Evolutionary conservation across 2,113 vertebrate species (phyloP), one percentile per base, ranked within the genome.

Genomic region (Triplophysa siluroides): DNA sequence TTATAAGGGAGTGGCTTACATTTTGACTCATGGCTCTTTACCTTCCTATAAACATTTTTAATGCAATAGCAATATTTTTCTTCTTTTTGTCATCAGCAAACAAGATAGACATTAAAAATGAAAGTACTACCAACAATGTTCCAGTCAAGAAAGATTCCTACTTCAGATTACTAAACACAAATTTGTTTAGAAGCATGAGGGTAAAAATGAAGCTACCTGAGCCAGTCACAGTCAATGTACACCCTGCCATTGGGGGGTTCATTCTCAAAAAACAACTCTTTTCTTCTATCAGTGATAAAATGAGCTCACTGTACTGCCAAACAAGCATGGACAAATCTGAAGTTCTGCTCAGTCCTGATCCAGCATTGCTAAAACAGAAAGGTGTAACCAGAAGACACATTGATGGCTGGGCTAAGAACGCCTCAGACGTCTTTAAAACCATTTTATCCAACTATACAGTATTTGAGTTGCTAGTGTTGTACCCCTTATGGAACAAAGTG

Each of bases 61-160:
- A n/a, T n/a, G n/a, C n/a, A n/a, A n/a, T n/a, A n/a, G n/a, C n/a
- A n/a, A n/a, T n/a, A 26, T 26, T 26, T 26, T 1, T 26, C 26
- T 26, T 26, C 26, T 26, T 26, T 26, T 26, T 26, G 26, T 26
- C 26, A 1, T 26, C 26, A 26, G 26, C 26, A 26, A 26, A 26
- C 26, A 26, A 26, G 26, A 26, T 26, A 26, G 26, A 26, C 1
- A 1, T 26, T 26, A 1, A 26, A 26, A 26, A 26, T 26, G 26
- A 26, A 26, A 26, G 26, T 26, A 26, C 26, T 26, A 26, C 26
- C 43, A 61, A 84, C 8, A 87, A 87, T 60, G 90, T 73, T 3
- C 85, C 86, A 0, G 61, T 98, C 24, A 91, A 84, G 41, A 85
- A 96, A 60, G 95, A 94, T 80, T 94, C 93, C 0, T 97, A 93